Base-by-base conservation (phyloP, 2,797 vertebrate genomes). In the Gymnoscopelus braueri region DNA sequence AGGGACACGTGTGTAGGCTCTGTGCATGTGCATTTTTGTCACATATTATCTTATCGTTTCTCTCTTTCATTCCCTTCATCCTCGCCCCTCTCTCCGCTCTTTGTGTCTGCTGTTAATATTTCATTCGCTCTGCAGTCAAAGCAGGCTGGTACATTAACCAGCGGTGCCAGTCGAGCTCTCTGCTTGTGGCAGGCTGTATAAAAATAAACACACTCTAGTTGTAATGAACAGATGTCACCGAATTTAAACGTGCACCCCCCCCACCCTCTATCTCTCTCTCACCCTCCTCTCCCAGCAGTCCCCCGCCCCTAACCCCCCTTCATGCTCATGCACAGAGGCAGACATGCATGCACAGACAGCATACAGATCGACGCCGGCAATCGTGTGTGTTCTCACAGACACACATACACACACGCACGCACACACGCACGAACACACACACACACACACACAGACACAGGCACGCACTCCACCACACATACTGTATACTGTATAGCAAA, bases 191-290 rank as follows among this genome's bases (percentile, higher is more conserved):
- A 95, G 94, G 94, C 95, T 95, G 95, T 96, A 96, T 96, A 96
- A 96, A 97, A 96, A 96, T 96, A 93, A 92, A 93, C 91, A 93
- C 91, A 93, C 89, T 93, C 91, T 89, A 84, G 87, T 96, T 96
- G 96, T 96, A 96, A 96, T 96, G 96, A 97, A 96, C 96, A 97
- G 95, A 96, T 97, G 96, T 96, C 95, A 92, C 94, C 90, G 95
- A 96, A 96, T 96, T 95, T 95, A 95, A 95, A 94, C 95, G 92
- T 93, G 93, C 94, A 86, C 91, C 81, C 87, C 81, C 83, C 85
- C 89, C 88, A 87, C 81, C 63, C 55, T 89, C 81, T 85, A 80
- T 84, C 90, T 87, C 51, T 64, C 19, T 39, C 44, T 73, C 88
- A 82, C 87, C 91, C 91, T 92, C 91, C 56, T 71, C 74, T 75